Conservation (phyloP, 1,140 invertebrate species). For the Eurosta solidaginis region DNA sequence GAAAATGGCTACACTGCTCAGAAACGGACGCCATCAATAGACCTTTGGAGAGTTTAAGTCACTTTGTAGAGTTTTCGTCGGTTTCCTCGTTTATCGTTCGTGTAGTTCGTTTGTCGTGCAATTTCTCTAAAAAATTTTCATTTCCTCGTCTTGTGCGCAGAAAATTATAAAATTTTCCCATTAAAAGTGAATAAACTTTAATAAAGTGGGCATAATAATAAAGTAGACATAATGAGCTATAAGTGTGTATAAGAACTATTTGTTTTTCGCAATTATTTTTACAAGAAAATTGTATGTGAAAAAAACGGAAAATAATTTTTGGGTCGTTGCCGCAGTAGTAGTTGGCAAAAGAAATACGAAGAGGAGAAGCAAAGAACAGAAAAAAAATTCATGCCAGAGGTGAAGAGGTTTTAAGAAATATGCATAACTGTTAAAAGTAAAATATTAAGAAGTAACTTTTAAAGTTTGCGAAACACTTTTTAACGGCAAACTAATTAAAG, state of each 20-base stretch:
- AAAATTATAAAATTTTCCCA: constrained; percentile 30
- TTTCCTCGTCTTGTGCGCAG: constrained; percentile 31
- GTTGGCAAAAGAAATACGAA: not conserved
- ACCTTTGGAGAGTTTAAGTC: not conserved
- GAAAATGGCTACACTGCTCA: not conserved
- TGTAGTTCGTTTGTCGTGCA: constrained; percentile 32
- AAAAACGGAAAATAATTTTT: constrained; percentile 29
- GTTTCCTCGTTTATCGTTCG: constrained; percentile 26
- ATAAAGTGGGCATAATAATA: not conserved
- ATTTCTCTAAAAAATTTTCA: constrained; percentile 35
- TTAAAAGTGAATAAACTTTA: not conserved
- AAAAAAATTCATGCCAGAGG: constrained; percentile 1
- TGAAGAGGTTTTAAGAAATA: constrained; percentile 17
- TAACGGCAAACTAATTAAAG: not conserved
- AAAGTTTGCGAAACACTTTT: not conserved
- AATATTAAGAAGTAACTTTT: not conserved
- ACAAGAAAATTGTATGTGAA: constrained; percentile 23
- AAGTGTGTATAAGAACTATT: not conserved
- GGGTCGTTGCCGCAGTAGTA: constrained; percentile 33
- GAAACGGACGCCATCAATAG: constrained; percentile 11
- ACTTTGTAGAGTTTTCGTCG: constrained; percentile 9
- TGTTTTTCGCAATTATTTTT: constrained; percentile 22
- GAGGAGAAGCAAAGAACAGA: constrained; percentile 15
- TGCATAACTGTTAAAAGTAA: not conserved
- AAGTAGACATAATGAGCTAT: not conserved